Conservation (phyloP, 2,797 vertebrate species). For the Sparidentex hasta region DNA sequence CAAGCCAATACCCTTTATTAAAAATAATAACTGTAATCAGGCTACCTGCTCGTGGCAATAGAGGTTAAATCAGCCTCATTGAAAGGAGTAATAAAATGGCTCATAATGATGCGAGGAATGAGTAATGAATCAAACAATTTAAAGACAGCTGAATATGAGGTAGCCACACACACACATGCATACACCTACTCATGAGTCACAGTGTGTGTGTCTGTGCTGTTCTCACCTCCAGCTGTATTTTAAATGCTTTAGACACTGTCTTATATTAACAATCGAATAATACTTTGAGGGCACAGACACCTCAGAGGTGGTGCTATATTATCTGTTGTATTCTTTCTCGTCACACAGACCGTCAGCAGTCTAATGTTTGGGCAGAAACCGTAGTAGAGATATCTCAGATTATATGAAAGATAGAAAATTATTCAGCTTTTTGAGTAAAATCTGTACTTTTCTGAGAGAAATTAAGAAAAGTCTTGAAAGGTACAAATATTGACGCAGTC, state of each 20-base stretch:
- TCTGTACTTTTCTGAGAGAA: neutral
- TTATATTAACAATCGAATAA: slow-evolving; percentile 6
- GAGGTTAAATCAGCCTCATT: slow-evolving; percentile 75
- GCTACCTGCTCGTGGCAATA: slow-evolving; percentile 65
- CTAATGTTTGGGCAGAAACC: slow-evolving; percentile 3
- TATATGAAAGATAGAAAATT: neutral
- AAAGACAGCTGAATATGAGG: slow-evolving; percentile 46
- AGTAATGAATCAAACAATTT: slow-evolving; percentile 64
- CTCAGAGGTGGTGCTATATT: neutral
- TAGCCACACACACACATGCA: slow-evolving; percentile 14
- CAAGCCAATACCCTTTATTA: slow-evolving; percentile 78
- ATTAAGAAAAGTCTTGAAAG: slow-evolving; percentile 2
- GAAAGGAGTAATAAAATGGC: slow-evolving; percentile 72
- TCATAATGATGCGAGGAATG: slow-evolving; percentile 65
- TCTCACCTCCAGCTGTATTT: neutral
- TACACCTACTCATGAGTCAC: slow-evolving; percentile 8
- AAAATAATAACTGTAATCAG: slow-evolving; percentile 85
- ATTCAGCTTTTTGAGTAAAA: neutral
- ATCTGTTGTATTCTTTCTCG: neutral
- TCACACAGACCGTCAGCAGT: neutral
- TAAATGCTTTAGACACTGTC: neutral
- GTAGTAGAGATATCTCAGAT: neutral
- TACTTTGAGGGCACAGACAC: slow-evolving; percentile 13
- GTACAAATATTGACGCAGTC: neutral
- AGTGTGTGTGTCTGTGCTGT: neutral